Percentiles rank a stretch among this genome's conserved stretches.
Conservation (phyloP, 2,797 vertebrate genomes). For the Coregonus ussuriensis region DNA sequence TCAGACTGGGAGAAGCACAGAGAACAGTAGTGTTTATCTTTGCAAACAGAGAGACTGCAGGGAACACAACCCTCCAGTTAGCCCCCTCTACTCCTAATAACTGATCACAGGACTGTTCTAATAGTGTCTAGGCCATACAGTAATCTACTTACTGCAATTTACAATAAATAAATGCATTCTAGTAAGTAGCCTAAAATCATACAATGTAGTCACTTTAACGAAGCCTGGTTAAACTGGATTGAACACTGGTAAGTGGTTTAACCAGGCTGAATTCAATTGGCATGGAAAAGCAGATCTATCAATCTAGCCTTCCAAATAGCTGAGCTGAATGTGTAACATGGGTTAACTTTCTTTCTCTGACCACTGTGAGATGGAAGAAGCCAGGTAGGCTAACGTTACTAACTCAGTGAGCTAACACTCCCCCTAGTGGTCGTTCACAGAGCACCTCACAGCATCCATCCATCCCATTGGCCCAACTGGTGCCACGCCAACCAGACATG, state of each 20-base stretch:
- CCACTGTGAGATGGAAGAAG: not conserved
- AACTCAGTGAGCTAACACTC: constrained; percentile 49
- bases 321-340: not conserved
- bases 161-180: too few relatives aligned
- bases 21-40: not conserved
- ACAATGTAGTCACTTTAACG: not conserved
- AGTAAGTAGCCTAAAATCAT: too few relatives aligned
- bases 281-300: not conserved
- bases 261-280: too few relatives aligned
- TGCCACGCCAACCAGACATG: constrained; percentile 38
- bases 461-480: constrained; percentile 29
- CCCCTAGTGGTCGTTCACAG: constrained; percentile 62
- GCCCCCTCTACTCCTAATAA: not conserved
- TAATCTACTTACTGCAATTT: not conserved
- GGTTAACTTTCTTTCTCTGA: not conserved
- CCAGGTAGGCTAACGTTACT: not conserved
- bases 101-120: not conserved
- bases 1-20: too few relatives aligned
- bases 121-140: not conserved
- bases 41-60: not conserved
- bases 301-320: not conserved
- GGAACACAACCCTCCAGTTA: constrained; percentile 13
- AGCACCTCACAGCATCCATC: constrained; percentile 29
- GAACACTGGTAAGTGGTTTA: not conserved
- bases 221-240: not conserved